phyloP scores from a whole-genome alignment of 1,140 invertebrate genomes.

The Liolophura sinensis region DNA sequence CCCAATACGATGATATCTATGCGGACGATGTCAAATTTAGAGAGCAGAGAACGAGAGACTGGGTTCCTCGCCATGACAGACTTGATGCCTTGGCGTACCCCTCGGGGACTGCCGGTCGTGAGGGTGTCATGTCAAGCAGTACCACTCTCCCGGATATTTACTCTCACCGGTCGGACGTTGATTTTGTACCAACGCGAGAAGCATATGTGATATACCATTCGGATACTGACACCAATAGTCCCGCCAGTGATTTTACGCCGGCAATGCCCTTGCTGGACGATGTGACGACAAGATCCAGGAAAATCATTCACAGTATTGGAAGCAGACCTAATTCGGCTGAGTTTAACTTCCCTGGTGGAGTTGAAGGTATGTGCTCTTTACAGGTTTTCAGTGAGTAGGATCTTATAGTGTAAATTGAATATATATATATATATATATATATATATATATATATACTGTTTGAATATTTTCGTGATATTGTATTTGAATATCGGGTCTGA shows the following conservation, averaged over 20 bases:
- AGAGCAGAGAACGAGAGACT: too few species aligned
- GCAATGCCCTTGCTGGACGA: slow-evolving; percentile 70
- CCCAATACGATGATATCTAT: slow-evolving; percentile 2
- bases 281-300: slow-evolving; percentile 66
- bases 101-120: slow-evolving; percentile 1
- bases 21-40: too few species aligned
- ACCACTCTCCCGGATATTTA: slow-evolving; percentile 47
- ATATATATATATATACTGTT: too few species aligned
- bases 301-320: slow-evolving; percentile 67
- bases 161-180: slow-evolving; percentile 29
- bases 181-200: slow-evolving; percentile 10
- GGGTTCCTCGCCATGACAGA: too few species aligned
- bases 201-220: slow-evolving; percentile 15
- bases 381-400: too few species aligned
- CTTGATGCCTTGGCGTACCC: too few species aligned
- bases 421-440: too few species aligned
- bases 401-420: too few species aligned
- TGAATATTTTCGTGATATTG: too few species aligned
- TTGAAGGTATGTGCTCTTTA: slow-evolving; percentile 39
- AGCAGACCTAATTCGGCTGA: slow-evolving; percentile 58
- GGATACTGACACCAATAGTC: slow-evolving; percentile 41
- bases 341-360: slow-evolving; percentile 44
- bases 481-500: too few species aligned
- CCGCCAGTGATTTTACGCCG: slow-evolving; percentile 56
- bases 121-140: slow-evolving; percentile 40